Evolutionary conservation across 2,888 invertebrate species (phyloP), one percentile per base, ranked within the genome.

Genomic region (Hololepta plana): DNA sequence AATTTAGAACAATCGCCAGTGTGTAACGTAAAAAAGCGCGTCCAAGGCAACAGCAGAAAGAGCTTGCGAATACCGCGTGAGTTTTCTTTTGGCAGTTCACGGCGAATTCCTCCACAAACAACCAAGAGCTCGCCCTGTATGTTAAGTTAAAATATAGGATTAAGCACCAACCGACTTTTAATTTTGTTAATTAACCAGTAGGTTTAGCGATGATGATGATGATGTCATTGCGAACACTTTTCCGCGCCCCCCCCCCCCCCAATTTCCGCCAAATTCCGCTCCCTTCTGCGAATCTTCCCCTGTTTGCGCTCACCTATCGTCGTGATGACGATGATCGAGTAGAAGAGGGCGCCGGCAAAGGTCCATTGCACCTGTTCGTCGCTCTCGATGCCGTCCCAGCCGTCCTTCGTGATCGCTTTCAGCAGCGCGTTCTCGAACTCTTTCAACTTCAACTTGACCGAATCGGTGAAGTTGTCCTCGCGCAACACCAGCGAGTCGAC

Each of bases 291-390:
- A 25, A 25, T 20, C 9, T 4, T 25, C 19, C 4, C 8, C 8
- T 26, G 15, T 15, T 7, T 15, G 15, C 23, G 57, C 72, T 67
- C 48, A 88, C 90, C 91, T 38, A 91, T 91, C 16, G 91, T 91
- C 28, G 91, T 91, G 53, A 91, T 91, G 38, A 91, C 88, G 40
- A 91, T 87, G 47, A 93, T 90, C 39, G 88, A 88, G 60, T 90
- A 91, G 58, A 91, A 84, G 11, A 93, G 63, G 0, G 90, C 82
- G 8, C 90, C 90, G 12, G 75, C 75, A 54, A 76, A 77, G 23
- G 82, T 81, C 85, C 87, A 84, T 51, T 85, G 82, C 4, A 60
- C 54, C 30, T 55, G 58, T 6, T 54, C 49, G 2, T 41, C 39
- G 26, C 58, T 54, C 32, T 63, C 62, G 43, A 68, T 72, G 26